A percentile compares a stretch with the other conserved stretches of the same genome.
These are phyloP conservation scores for Lycodopsis pacificus DNA, from an alignment of 2,797 vertebrate genomes.

Conservation along the genomic window DNA sequence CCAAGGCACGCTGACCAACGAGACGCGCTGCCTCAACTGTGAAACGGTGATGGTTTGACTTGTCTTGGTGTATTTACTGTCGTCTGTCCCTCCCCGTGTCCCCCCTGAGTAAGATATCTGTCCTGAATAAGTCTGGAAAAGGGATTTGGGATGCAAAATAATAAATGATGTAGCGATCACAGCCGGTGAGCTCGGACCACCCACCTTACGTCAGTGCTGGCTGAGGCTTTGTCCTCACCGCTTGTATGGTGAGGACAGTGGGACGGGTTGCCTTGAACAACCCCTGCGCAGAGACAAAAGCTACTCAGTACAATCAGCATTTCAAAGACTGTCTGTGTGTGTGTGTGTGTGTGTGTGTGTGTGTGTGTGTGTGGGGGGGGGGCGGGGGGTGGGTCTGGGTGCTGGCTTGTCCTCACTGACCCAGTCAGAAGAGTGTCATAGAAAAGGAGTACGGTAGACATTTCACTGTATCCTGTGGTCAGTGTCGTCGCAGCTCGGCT, in stretches of 20 bases:
- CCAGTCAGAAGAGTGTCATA: not conserved
- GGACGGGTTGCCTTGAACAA: constrained; percentile 61
- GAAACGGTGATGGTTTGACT: constrained; percentile 87
- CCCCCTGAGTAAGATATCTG: not conserved
- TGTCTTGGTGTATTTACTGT: not conserved
- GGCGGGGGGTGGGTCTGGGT: no score
- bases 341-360: no score
- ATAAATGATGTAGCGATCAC: not conserved
- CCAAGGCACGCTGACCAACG: constrained; percentile 98
- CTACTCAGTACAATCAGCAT: constrained; percentile 43
- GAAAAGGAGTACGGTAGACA: no score
- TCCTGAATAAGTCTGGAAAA: constrained; percentile 25
- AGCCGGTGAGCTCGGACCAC: constrained; percentile 17
- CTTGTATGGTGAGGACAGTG: constrained; percentile 13
- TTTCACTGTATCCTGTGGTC: no score
- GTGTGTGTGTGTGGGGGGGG: no score
- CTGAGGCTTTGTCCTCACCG: constrained; percentile 52
- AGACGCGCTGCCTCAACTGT: constrained; percentile 99
- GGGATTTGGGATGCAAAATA: constrained; percentile 23
- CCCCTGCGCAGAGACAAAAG: constrained; percentile 52
- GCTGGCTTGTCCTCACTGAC: constrained; percentile 15
- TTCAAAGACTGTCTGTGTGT: constrained; percentile 39
- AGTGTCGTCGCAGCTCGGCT: no score
- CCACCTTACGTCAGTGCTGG: constrained; percentile 41
- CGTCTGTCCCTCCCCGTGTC: not conserved